Evolutionary conservation across 2,888 invertebrate genomes (phyloP).

Genomic region (Hoplodrina ambigua): DNA sequence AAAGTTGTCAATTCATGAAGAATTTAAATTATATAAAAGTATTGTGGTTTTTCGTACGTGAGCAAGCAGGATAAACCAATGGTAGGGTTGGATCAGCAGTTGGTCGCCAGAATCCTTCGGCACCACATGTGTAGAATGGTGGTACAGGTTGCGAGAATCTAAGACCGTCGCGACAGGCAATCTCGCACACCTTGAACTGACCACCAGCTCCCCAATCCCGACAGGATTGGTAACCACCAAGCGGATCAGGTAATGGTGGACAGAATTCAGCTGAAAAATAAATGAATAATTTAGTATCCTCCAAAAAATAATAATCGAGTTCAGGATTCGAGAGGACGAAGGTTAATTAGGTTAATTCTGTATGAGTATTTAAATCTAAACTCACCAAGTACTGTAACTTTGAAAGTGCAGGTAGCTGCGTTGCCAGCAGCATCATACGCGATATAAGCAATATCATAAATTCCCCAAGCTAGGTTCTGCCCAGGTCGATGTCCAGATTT

Average conservation of each 20-base stretch:
- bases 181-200: constrained; percentile 98
- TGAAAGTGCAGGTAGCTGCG: constrained; percentile 97
- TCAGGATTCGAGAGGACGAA: too few species aligned
- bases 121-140: constrained; percentile 99
- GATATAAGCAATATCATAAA: constrained; percentile 98
- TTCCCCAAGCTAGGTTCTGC: constrained; percentile 96
- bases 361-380: too few species aligned
- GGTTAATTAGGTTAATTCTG: too few species aligned
- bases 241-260: constrained; percentile 96
- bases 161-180: constrained; percentile 95
- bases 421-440: constrained; percentile 98
- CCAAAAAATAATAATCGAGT: too few species aligned
- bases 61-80: constrained; percentile 97
- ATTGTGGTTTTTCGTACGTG: constrained; percentile 91
- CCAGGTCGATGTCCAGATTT: constrained; percentile 96
- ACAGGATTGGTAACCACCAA: constrained; percentile 97
- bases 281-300: neutral
- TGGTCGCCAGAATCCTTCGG: constrained; percentile 99
- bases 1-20: neutral
- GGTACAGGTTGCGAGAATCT: constrained; percentile 98
- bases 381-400: constrained; percentile 97
- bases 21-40: neutral
- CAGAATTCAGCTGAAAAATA: constrained; percentile 95
- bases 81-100: constrained; percentile 94
- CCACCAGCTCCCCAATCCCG: constrained; percentile 99